Evolutionary conservation across 2,888 invertebrate species (phyloP), one percentile per base, ranked within the genome.

Genomic region (Schrankia costaestrigalis): DNA sequence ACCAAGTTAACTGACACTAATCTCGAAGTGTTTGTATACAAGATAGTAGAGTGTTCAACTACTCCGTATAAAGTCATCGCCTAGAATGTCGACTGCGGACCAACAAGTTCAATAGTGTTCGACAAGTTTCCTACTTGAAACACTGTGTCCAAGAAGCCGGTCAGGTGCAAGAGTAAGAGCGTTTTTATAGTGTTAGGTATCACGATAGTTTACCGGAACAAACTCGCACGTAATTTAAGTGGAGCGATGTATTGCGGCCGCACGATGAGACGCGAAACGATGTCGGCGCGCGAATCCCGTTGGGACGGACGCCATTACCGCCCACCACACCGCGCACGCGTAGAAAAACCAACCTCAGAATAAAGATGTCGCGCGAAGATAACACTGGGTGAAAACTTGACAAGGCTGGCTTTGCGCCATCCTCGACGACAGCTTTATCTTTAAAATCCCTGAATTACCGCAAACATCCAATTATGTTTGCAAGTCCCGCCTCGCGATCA

Each of bases 191-290:
- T 60, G 53, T 56, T 39, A 42, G 48, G 57, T 64, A 67, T 74
- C 63, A 53, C 66, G 61, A 72, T 72, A 70, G 71, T 75, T 78
- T 77, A 80, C 78, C 80, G 81, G 80, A 84, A 82, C 81, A 75
- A 76, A 73, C 70, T 75, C 69, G 76, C 79, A 78, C 76, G 74
- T 81, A 79, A 70, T 79, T 77, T 75, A 82, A 82, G 79, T 85
- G 71, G 82, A 79, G 80, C 84, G 74, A 82, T 82, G 77, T 79
- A 82, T 83, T 77, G 80, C 82, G 83, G 81, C 75, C 81, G 71
- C 75, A 73, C 77, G 81, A 79, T 82, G 81, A 79, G 82, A 81
- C 79, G 79, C 78, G 77, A 83, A 83, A 80, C 76, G 80, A 81
- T 82, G 85, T 74, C 79, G 77, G 71, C 71, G 74, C 77, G 75